phyloP scores from a whole-genome alignment of 2,888 invertebrate genomes.

The Cremastinae sp. region DNA sequence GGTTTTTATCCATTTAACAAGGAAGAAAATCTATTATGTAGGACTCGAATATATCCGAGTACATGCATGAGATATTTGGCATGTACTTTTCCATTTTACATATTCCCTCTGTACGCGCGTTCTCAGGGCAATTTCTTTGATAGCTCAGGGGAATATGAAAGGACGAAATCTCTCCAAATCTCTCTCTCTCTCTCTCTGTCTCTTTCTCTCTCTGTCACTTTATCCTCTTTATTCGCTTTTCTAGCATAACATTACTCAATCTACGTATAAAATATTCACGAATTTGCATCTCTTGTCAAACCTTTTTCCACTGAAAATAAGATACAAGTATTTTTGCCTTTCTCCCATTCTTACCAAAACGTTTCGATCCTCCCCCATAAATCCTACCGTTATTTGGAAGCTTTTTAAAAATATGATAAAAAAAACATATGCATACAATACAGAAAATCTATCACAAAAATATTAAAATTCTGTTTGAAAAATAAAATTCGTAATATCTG shows the following conservation, averaged over 20 bases:
- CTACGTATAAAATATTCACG: constrained; percentile 3
- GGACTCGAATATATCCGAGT: constrained; percentile 6
- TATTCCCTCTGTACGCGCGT: constrained; percentile 23
- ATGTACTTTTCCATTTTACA: constrained; percentile 24
- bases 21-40: constrained; percentile 6
- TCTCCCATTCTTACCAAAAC: too few relatives aligned
- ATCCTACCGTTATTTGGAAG: too few relatives aligned
- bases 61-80: constrained; percentile 32
- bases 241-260: constrained; percentile 8
- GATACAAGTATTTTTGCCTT: constrained; percentile 36
- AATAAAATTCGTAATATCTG: too few relatives aligned
- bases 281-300: constrained; percentile 28
- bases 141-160: constrained; percentile 16
- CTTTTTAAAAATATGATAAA: too few relatives aligned
- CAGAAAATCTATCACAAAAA: too few relatives aligned
- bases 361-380: too few relatives aligned
- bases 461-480: too few relatives aligned
- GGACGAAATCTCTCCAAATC: constrained; percentile 35
- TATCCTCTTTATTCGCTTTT: neutral
- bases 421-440: too few relatives aligned
- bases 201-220: too few relatives aligned
- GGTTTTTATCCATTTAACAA: constrained; percentile 12
- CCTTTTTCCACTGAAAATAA: constrained; percentile 20
- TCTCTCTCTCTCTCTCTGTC: constrained; percentile 13
- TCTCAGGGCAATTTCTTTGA: constrained; percentile 41